A percentile compares a stretch with the other conserved stretches of the same genome.
Evolutionary conservation across 2,888 invertebrate genomes (phyloP).

Genomic region (Micoletzkya japonica): DNA sequence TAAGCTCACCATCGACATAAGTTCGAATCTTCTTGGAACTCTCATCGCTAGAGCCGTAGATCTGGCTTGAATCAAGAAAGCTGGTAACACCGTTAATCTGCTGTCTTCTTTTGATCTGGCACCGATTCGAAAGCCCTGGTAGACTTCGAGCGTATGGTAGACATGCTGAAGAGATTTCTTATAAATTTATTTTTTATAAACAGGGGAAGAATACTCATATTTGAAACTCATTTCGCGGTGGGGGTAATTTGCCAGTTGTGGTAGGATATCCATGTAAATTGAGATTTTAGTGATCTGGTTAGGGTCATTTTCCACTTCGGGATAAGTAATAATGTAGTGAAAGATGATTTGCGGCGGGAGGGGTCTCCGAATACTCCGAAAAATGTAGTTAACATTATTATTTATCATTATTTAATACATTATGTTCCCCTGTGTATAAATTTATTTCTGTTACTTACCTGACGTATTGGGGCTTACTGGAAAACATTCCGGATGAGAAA

Average conservation of each 20-base stretch:
- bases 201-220: no score
- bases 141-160: constrained; percentile 56
- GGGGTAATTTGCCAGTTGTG: no score
- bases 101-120: constrained; percentile 71
- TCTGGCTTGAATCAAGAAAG: constrained; percentile 76
- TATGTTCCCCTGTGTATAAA: neutral
- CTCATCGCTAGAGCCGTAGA: constrained; percentile 87
- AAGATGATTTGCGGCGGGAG: no score
- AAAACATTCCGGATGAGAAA: constrained; percentile 56
- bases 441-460: neutral
- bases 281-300: no score
- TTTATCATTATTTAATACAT: neutral
- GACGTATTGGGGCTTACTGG: constrained; percentile 34
- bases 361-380: no score
- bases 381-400: neutral
- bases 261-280: no score
- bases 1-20: constrained; percentile 72
- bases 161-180: constrained; percentile 35
- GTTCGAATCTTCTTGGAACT: constrained; percentile 77
- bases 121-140: constrained; percentile 52
- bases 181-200: no score
- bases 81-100: constrained; percentile 92
- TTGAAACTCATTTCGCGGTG: no score
- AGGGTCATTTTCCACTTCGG: no score
- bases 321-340: no score